Evolutionary conservation across 2,888 invertebrate species (phyloP), one percentile per base, ranked within the genome.

Genomic region (Deilephila porcellus): DNA sequence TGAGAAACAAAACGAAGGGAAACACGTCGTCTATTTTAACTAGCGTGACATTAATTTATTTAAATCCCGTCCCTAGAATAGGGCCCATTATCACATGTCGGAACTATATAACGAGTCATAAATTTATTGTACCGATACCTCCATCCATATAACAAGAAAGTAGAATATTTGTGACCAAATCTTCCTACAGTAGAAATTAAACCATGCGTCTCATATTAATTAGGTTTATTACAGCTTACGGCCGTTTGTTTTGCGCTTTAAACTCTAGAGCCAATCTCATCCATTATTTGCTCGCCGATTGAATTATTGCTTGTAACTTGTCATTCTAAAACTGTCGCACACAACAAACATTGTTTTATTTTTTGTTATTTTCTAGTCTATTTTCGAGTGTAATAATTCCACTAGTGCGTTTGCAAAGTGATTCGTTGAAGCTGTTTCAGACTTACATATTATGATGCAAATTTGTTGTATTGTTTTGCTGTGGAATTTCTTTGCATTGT

Each of bases 241-340:
- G 71, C 76, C 73, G 70, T 75, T 56, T 32, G 74, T 71, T 72
- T 74, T 71, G 56, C 77, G 76, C 77, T 79, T 79, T 78, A 80
- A 79, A 78, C 79, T 80, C 80, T 79, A 80, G 76, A 82, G 80
- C 80, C 74, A 78, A 80, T 77, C 75, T 73, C 78, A 75, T 81
- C 74, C 63, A 82, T 83, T 81, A 82, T 78, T 79, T 80, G 81
- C 81, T 77, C 79, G 72, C 81, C 75, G 76, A 76, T 80, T 79
- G 78, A 83, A 78, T 81, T 81, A 80, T 78, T 73, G 79, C 77
- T 71, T 77, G 74, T 75, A 71, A 72, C 76, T 74, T 76, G 78
- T 78, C 78, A 77, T 71, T 79, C 77, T 81, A 78, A 81, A 78
- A 76, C 70, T 76, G 71, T 71, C 34, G 37, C 72, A 59, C 29